These are phyloP conservation scores for Cheiracanthium punctorium DNA, from an alignment of 2,888 invertebrate species.

Conservation along the genomic window DNA sequence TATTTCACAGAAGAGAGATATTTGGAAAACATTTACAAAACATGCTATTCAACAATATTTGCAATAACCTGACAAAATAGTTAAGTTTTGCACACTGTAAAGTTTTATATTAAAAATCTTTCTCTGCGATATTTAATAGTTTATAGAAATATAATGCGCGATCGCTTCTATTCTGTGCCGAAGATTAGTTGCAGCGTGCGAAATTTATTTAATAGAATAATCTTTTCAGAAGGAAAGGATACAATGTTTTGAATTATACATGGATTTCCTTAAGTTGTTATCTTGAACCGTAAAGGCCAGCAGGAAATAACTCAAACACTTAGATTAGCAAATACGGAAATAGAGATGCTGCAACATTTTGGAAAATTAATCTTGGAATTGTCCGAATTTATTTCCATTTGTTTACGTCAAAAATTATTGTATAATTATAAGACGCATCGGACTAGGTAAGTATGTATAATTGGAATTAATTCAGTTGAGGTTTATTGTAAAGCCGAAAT, in stretches of 20 bases:
- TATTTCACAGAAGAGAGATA: too few species aligned
- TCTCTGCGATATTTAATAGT: too few species aligned
- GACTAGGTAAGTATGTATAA: background rate
- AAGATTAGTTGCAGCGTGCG: background rate
- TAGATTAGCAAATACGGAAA: slow-evolving; percentile 1
- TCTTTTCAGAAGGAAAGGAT: background rate
- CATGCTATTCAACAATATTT: too few species aligned
- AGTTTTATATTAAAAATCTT: too few species aligned
- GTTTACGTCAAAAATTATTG: slow-evolving; percentile 4
- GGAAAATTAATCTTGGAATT: background rate
- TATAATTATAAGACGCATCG: background rate
- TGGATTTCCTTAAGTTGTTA: background rate
- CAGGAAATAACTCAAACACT: background rate
- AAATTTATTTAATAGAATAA: background rate
- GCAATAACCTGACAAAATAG: too few species aligned
- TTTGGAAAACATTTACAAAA: too few species aligned
- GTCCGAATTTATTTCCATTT: slow-evolving; percentile 1
- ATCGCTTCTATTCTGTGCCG: too few species aligned
- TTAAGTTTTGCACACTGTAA: too few species aligned
- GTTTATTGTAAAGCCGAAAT: too few species aligned
- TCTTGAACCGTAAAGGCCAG: background rate
- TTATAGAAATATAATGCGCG: too few species aligned
- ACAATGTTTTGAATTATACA: background rate
- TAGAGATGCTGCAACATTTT: background rate
- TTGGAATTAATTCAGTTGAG: background rate